Conservation (phyloP, 2,113 vertebrate genomes). For the Ptilonorhynchus violaceus region DNA sequence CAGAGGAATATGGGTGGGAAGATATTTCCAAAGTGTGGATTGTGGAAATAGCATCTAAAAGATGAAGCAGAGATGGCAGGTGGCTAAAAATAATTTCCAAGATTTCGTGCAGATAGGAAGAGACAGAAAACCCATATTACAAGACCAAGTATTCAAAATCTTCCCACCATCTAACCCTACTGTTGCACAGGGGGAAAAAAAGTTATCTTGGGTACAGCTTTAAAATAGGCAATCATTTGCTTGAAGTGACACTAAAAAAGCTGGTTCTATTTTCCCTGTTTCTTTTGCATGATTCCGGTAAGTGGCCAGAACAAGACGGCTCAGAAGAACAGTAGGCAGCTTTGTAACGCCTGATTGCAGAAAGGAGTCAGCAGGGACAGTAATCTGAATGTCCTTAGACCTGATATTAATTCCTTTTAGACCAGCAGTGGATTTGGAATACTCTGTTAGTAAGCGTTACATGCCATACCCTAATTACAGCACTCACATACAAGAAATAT, state of each 20-base stretch:
- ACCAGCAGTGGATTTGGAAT: neutral
- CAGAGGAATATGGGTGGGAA: rapidly evolving
- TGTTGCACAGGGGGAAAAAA: neutral
- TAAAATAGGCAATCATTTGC: neutral
- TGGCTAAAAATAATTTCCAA: neutral
- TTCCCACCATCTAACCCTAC: neutral
- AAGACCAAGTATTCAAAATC: neutral
- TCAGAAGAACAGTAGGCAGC: neutral
- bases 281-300: neutral
- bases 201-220: neutral
- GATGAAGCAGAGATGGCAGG: neutral
- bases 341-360: neutral
- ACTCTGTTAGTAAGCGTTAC: neutral
- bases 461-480: neutral
- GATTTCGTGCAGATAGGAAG: neutral
- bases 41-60: neutral
- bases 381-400: neutral
- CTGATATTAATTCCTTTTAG: neutral
- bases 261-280: neutral
- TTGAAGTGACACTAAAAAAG: neutral
- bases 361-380: neutral
- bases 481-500: neutral
- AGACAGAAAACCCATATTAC: neutral
- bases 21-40: neutral
- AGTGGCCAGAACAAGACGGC: neutral